Base-by-base conservation (phyloP, 2,888 invertebrate genomes). In the Chrysolina oricalcia region DNA sequence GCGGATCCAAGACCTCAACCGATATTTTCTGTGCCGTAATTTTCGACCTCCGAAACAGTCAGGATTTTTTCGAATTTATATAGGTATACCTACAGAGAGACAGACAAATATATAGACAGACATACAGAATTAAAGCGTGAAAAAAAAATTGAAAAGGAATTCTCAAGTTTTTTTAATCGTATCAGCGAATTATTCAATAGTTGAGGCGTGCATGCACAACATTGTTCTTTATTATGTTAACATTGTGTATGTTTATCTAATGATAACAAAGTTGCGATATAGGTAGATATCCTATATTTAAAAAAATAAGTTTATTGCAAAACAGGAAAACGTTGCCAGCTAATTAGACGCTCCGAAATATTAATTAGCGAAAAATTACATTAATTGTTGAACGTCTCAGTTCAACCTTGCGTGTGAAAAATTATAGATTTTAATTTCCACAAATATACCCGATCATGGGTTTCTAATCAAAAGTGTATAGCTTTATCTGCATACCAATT, bases 401-500 rank as follows among this genome's bases (percentile, higher is more conserved):
- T 19, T 53, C 21, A 19, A 59, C 53, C 21, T 59, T n/a, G 59
- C 59, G 8, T 27, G 59, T 27, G n/a, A 59, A 59, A 59, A 59
- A 50, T 50, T n/a, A 1, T 17, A 50, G 19, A 9, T 23, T 35
- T 27, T 59, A 27, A 5, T 17, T 27, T 35, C 15, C 4, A n/a
- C 27, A 11, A 15, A 27, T 9, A 15, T 27, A n/a, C 59, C 6
- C 59, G 23, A 59, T n/a, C 35, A 35, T 59, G 27, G 35, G 27
- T 59, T 59, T 59, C 23, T 35, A 35, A 59, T 59, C 27, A 59
- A 59, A 27, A 23, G 15, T 59, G 27, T 35, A n/a, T 17, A 35
- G 59, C 59, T 35, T 59, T 59, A 59, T 59, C 59, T 35, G n/a
- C 59, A 59, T 27, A 27, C 27, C 59, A 59, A 35, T 27, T 59